Evolutionary conservation across 2,797 vertebrate genomes (phyloP), one percentile per base, ranked within the genome.

Genomic region (Antrozous pallidus): DNA sequence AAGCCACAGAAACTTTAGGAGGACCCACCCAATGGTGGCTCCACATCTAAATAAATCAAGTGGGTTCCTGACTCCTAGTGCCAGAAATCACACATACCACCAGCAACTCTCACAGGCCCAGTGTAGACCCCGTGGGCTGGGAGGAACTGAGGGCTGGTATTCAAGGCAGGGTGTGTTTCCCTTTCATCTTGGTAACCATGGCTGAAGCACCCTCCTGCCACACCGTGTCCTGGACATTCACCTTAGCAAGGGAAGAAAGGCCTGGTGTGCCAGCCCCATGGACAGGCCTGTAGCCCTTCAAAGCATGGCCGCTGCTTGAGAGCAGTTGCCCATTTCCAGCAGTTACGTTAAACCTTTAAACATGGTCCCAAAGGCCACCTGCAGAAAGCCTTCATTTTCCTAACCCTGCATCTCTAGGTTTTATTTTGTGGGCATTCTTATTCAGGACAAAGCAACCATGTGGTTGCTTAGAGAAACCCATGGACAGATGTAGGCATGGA

Each of bases 1-100:
- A 98, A 95, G 92, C 98, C 98, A 97, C 98, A 98, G 97, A 96
- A 98, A 97, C 96, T 96, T 97, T 93, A 97, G 85, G 90, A 97
- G 98, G 98, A 98, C 95, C 96, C 98, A 97, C 98, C 98, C 98
- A 98, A 31, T 8, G 49, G 81, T 94, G 89, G 91, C 97, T 95
- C 96, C 95, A 94, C 95, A 97, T 98, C 97, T 98, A 97, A 98
- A 97, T 96, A 98, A 98, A 73, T 95, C 95, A 94, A 90, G 94
- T 42, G 90, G 40, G 96, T 82, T 97, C 74, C 84, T 79, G 94
- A 94, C 45, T 95, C 56, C 56, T 51, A 86, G 47, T 95, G 93
- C 94, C 54, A 90, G 95, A 97, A 96, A 95, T 98, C 91, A 96
- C 95, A 97, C 89, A 78, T 96, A 96, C 96, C 63, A 75, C 22